phyloP scores from a whole-genome alignment of 2,113 vertebrate species.

The Cheirogaleus medius region DNA sequence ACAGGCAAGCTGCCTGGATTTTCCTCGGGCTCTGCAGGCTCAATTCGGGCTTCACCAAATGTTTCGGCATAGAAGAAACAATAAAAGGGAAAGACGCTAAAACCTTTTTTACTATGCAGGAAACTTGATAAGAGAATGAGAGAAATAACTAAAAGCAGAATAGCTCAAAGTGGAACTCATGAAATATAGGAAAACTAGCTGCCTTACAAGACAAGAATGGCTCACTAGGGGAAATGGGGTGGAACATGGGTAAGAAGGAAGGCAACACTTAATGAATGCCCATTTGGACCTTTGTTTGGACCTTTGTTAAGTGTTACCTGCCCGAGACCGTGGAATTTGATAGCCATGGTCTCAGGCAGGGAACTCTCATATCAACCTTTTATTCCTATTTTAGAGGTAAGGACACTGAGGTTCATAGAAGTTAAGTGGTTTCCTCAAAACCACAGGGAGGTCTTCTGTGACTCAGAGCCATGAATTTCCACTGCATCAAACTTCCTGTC shows the following conservation, averaged over 20 bases:
- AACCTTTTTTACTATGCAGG: not conserved
- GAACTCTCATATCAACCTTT: not conserved
- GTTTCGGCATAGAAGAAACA: not conserved
- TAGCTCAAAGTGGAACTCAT: not conserved
- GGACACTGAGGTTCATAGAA: not conserved
- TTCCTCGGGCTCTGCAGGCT: not conserved
- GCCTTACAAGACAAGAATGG: not conserved
- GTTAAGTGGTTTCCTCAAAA: not conserved
- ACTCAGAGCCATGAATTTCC: not conserved
- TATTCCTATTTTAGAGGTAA: not conserved
- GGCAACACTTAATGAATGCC: accelerated
- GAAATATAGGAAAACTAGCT: not conserved
- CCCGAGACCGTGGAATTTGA: too few species aligned
- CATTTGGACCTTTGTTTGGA: too few species aligned
- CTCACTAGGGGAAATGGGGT: not conserved
- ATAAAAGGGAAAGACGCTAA: not conserved
- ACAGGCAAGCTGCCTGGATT: not conserved
- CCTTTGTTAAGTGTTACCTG: too few species aligned
- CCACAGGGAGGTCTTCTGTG: not conserved
- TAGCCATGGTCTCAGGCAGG: too few species aligned
- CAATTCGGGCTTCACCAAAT: not conserved
- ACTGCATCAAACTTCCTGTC: not conserved
- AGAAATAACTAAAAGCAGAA: not conserved
- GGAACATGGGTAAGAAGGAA: accelerated
- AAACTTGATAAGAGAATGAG: not conserved